Evolutionary conservation across 2,888 invertebrate genomes (phyloP).

Genomic region (Pteria penguin): DNA sequence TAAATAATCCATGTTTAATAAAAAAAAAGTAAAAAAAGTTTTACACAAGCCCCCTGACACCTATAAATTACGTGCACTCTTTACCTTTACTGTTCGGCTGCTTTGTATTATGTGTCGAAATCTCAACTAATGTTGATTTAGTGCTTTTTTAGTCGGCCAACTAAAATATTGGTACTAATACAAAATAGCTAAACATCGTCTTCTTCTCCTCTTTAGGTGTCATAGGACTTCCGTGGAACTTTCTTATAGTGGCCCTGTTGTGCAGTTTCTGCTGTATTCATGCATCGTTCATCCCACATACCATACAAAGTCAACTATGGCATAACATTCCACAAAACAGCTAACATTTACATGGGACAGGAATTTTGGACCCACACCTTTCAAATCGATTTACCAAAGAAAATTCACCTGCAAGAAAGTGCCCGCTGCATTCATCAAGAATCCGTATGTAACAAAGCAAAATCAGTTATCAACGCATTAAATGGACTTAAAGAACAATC

Average conservation of each 20-base stretch:
- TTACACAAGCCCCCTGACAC: neutral
- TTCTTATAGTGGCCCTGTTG: neutral
- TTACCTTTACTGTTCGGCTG: no score
- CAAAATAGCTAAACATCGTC: no score
- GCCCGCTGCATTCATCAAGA: neutral
- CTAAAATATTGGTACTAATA: no score
- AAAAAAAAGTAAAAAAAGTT: neutral
- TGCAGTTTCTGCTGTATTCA: neutral
- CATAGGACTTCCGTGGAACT: neutral
- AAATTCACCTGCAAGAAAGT: neutral
- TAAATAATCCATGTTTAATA: neutral
- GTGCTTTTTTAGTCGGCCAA: no score
- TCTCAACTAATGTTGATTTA: no score
- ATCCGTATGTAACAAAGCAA: conserved; percentile 1
- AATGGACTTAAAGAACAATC: neutral
- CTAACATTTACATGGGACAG: neutral
- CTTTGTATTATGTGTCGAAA: no score
- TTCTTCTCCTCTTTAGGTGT: neutral
- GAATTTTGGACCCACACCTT: conserved; percentile 45
- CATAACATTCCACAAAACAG: neutral
- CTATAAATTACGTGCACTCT: no score
- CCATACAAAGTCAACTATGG: neutral
- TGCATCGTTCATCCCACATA: neutral
- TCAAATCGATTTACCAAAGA: conserved; percentile 31
- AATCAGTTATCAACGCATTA: conserved; percentile 1